Evolutionary conservation across 2,888 invertebrate genomes (phyloP), one percentile per base, ranked within the genome.

Genomic region (Pollenia labialis): DNA sequence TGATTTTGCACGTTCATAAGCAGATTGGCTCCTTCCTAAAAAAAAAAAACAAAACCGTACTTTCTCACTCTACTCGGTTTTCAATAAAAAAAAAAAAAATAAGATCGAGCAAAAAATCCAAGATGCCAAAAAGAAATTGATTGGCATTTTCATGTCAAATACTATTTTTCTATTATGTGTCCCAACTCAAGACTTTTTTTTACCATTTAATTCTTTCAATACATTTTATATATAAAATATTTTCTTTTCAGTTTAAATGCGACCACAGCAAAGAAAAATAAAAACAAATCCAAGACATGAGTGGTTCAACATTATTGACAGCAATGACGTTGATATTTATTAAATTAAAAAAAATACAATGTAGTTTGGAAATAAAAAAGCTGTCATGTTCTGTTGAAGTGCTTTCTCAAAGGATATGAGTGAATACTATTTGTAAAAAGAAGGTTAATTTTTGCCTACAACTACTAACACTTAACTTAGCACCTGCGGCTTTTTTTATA

Each of bases 321-420:
- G 58, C 54, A 46, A 64, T 71, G 75, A 82, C 75, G 58, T 81
- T 87, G 85, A 83, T 80, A 87, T 75, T 80, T 83, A 85, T 77
- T 77, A 64, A 87, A 87, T 85, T 81, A 75, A 76, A 50, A 54
- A 23, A n/a, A 14, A 23, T 23, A 56, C 42, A 11, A 11, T 10
- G n/a, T 54, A 16, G 14, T 1, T 44, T 50, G 32, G 12, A 32
- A 64, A 44, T 10, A 46, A 66, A 54, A 60, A 62, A 23, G 12
- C 4, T 50, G 58, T 18, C 74, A 81, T 16, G 48, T 58, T 68
- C 42, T 42, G 56, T 81, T 50, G 14, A 71, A 69, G 14, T 18
- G n/a, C 6, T 23, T 14, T 14, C 9, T 46, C 44, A 56, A 54
- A 64, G 18, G 6, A 16, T 23, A 16, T 56, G 7, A 11, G 23